These are phyloP conservation scores for Nomada flava DNA, from an alignment of 2,888 invertebrate genomes.

Conservation along the genomic window DNA sequence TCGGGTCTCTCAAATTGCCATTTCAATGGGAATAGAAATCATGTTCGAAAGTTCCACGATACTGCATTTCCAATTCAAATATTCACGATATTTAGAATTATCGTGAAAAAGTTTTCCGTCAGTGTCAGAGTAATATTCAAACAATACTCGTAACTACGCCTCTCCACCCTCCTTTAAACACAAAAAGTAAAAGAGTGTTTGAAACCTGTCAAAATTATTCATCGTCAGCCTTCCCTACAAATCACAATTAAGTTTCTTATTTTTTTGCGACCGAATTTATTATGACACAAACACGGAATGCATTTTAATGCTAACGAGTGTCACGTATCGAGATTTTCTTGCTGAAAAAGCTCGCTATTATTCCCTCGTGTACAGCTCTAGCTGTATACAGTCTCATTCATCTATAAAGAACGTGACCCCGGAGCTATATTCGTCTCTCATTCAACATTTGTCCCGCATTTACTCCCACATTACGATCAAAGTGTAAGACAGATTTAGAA, in stretches of 20 bases:
- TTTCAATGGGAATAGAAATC: not conserved
- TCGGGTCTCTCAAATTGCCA: not conserved
- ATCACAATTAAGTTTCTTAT: too few relatives aligned
- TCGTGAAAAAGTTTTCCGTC: not conserved
- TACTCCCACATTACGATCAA: not conserved
- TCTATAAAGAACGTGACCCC: not conserved
- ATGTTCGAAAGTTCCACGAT: not conserved
- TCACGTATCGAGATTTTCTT: not conserved
- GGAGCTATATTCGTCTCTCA: not conserved
- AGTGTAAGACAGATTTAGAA: slow-evolving; percentile 1
- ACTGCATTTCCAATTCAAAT: not conserved
- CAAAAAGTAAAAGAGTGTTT: not conserved
- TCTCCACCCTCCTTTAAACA: not conserved
- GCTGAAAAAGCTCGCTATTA: not conserved
- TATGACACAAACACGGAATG: not conserved
- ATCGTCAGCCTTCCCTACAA: not conserved
- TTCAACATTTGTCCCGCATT: not conserved
- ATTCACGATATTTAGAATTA: not conserved
- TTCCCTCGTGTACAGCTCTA: too few relatives aligned
- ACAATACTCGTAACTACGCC: too few relatives aligned
- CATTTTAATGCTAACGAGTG: not conserved
- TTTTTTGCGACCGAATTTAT: too few relatives aligned
- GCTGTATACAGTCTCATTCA: too few relatives aligned
- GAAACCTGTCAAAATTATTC: not conserved
- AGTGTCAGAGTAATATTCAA: too few relatives aligned